Base-by-base conservation (phyloP, 2,113 vertebrate species). In the Gobiocypris rarus region DNA sequence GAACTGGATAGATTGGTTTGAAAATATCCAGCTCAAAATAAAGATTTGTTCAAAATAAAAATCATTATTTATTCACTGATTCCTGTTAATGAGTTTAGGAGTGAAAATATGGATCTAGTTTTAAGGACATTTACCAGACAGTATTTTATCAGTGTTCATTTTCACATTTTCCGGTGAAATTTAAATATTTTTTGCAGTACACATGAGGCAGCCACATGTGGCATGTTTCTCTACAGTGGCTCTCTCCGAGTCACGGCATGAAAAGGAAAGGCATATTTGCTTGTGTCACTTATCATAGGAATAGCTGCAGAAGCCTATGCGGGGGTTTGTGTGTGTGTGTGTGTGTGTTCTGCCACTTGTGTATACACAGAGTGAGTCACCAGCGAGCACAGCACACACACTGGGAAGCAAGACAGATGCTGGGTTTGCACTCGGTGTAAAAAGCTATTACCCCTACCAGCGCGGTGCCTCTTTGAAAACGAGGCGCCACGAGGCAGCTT, bases 141-240 rank as follows among this genome's bases (percentile, higher is more conserved):
- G 17, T 19, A 6, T 54, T 22, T 45, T 13, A 19, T 34, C 17
- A 10, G 17, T 5, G 56, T 58, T 31, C 19, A 9, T 28, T 28
- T 26, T 38, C 52, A 31, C 9, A 2, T 76, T 76, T 34, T n/a
- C 14, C 15, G 4, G 71, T 9, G 31, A 48, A 52, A 52, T 75
- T 0, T 0, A 10, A 45, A 19, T 24, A 28, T 52, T 17, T 34
- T 52, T 26, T 17, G 45, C 24, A 50, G 24, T 58, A n/a, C 31
- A 58, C 19, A 41, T 14, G 11, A 70, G 45, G 59, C 76, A 28
- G 14, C 17, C 45, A 69, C 61, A 81, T 54, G 79, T 48, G 63
- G 45, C 79, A 56, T 50, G 63, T 81, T 85, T 90, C 69, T 89
- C 88, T 90, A 84, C 89, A 76, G 83, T 76, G 75, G 82, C 84